A percentile compares a stretch with the other conserved stretches of the same genome.
Evolutionary conservation across 1,140 invertebrate genomes (phyloP).

Genomic region (Brachionus rubens): DNA sequence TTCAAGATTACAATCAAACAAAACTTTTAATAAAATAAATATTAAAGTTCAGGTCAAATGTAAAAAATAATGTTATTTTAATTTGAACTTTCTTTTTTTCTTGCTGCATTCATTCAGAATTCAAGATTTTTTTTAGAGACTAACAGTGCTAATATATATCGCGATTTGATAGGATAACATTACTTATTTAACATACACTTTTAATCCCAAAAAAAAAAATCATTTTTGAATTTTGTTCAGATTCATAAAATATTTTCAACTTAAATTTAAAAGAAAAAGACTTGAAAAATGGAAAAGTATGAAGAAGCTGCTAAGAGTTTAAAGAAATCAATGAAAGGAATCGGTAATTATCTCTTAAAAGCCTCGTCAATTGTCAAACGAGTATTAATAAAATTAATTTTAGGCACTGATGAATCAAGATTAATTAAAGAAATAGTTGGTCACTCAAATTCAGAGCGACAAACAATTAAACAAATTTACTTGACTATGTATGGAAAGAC

Average conservation of each 20-base stretch:
- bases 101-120: too few relatives aligned
- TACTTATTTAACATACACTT: too few relatives aligned
- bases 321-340: slow-evolving; percentile 2
- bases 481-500: slow-evolving; percentile 37
- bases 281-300: neutral
- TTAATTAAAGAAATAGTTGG: slow-evolving; percentile 4
- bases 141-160: too few relatives aligned
- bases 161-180: too few relatives aligned
- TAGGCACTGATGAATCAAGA: slow-evolving; percentile 46
- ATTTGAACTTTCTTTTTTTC: too few relatives aligned
- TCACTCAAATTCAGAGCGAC: slow-evolving; percentile 33
- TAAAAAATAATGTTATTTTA: neutral
- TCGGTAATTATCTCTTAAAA: neutral
- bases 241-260: too few relatives aligned
- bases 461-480: slow-evolving; percentile 32
- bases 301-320: neutral
- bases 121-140: too few relatives aligned
- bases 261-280: neutral
- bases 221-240: too few relatives aligned
- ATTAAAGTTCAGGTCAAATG: neutral
- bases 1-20: neutral
- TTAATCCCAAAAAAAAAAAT: too few relatives aligned
- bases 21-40: neutral
- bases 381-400: neutral
- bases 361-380: neutral